Conservation (phyloP, 2,888 invertebrate genomes). For the Microctonus aethiopoides region DNA sequence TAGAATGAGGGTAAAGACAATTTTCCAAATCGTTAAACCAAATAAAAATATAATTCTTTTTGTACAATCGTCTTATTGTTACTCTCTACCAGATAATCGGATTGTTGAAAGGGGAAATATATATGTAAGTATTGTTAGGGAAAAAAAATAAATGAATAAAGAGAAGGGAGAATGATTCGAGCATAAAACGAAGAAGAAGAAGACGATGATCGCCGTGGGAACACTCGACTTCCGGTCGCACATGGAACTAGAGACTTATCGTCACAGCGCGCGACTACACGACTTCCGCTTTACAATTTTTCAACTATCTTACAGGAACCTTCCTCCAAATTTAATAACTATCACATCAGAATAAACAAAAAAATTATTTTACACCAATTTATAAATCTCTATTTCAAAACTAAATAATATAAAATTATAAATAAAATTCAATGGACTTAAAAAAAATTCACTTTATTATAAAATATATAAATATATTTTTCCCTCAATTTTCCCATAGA, state of each 20-base stretch:
- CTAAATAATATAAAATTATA: too few species aligned
- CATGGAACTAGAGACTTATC: conserved; percentile 54
- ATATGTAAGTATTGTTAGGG: neutral
- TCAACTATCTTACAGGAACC: too few species aligned
- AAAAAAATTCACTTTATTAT: too few species aligned
- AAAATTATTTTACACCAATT: too few species aligned
- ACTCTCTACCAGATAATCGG: neutral
- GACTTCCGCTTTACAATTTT: conserved; percentile 53
- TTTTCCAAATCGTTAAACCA: neutral
- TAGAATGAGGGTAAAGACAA: too few species aligned
- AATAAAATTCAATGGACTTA: too few species aligned
- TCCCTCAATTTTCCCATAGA: too few species aligned
- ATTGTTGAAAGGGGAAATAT: neutral
- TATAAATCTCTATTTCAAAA: too few species aligned
- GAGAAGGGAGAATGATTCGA: neutral
- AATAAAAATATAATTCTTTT: neutral
- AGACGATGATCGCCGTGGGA: conserved; percentile 61
- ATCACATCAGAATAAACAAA: too few species aligned
- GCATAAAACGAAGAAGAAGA: conserved; percentile 18
- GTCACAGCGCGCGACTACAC: conserved; percentile 42
- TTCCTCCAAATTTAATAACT: too few species aligned
- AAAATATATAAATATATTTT: too few species aligned
- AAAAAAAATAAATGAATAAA: neutral
- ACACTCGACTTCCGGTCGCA: conserved; percentile 49
- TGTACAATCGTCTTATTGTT: neutral